These are phyloP conservation scores for Ancistrus triradiatus DNA, from an alignment of 2,113 vertebrate genomes.

Conservation along the genomic window DNA sequence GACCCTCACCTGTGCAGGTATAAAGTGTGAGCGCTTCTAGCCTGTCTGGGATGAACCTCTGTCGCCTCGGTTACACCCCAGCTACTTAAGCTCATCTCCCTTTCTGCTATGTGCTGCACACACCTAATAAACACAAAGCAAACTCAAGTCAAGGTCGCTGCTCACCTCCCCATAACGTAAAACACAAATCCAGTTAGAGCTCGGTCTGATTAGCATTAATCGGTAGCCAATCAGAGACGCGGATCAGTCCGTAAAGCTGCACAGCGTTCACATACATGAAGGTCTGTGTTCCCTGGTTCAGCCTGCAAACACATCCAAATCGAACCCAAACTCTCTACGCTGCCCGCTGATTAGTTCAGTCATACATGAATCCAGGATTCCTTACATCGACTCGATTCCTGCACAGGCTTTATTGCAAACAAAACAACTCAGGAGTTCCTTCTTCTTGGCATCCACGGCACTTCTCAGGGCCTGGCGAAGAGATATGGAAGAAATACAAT, in stretches of 20 bases:
- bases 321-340: too few species aligned
- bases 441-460: slow-evolving; percentile 6
- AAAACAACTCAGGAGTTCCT: slow-evolving; percentile 21
- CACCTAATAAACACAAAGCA: too few species aligned
- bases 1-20: background rate
- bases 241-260: background rate
- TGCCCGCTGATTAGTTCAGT: background rate
- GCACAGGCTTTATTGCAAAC: background rate
- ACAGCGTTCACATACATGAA: background rate
- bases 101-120: background rate
- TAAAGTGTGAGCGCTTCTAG: background rate
- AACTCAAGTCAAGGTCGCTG: too few species aligned
- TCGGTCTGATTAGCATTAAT: background rate
- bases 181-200: background rate
- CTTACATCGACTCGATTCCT: background rate
- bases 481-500: slow-evolving; percentile 12
- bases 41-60: background rate
- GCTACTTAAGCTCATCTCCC: background rate
- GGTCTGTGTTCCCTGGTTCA: background rate
- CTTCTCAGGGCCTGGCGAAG: slow-evolving; percentile 27
- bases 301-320: background rate
- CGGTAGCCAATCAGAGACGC: background rate
- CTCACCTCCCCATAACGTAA: slow-evolving; percentile 11
- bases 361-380: slow-evolving; percentile 1
- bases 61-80: background rate